Evolutionary conservation across 2,888 invertebrate genomes (phyloP).

Genomic region (Stenoptilia bipunctidactyla): DNA sequence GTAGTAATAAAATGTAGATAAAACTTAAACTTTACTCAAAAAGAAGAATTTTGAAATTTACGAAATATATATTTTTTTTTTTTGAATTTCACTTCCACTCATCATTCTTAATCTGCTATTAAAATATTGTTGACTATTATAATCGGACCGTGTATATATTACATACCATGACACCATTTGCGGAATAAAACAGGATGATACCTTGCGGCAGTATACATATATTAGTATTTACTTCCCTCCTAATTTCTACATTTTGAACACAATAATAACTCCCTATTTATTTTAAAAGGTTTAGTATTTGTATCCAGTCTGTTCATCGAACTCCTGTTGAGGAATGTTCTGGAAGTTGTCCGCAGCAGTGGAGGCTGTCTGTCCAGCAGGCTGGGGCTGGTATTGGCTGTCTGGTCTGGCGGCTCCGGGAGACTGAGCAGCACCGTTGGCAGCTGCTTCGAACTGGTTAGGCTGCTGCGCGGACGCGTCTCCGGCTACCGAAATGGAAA

Average conservation of each 20-base stretch:
- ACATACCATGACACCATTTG: too few species aligned
- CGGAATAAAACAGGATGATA: too few species aligned
- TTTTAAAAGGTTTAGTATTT: constrained; percentile 35
- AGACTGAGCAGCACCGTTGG: constrained; percentile 4
- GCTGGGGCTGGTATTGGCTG: constrained; percentile 18
- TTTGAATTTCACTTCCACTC: too few species aligned
- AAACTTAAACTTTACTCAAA: too few species aligned
- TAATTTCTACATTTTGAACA: constrained; percentile 2
- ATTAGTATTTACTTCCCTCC: too few species aligned
- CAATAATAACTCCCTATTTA: not conserved
- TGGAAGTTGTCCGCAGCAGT: constrained; percentile 25
- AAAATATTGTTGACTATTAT: too few species aligned
- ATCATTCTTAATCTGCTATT: too few species aligned
- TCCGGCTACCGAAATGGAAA: constrained; percentile 5
- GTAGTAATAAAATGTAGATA: too few species aligned
- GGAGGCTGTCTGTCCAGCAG: constrained; percentile 41
- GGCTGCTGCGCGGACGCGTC: constrained; percentile 15
- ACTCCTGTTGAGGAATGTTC: constrained; percentile 44
- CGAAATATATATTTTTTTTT: too few species aligned
- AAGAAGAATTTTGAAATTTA: too few species aligned
- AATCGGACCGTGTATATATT: too few species aligned
- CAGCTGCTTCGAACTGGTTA: constrained; percentile 11
- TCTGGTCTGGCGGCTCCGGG: constrained; percentile 4
- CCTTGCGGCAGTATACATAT: too few species aligned
- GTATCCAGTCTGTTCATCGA: constrained; percentile 54